Base-by-base conservation (phyloP, 2,888 invertebrate genomes). In the Priocnemis perturbator region DNA sequence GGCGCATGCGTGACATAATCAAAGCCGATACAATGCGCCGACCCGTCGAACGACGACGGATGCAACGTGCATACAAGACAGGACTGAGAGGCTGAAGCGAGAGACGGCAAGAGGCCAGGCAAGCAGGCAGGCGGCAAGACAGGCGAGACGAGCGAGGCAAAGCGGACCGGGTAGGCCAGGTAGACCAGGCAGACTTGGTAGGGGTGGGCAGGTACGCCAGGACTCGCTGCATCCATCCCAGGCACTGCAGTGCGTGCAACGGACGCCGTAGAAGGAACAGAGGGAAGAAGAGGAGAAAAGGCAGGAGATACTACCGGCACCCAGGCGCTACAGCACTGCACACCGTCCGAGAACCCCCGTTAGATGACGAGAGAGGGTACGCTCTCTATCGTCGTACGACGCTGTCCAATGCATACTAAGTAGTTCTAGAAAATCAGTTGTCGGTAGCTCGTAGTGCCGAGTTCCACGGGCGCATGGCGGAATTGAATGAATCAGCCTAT, bases 341-440 rank as follows among this genome's bases (percentile, higher is more conserved):
- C n/a, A n/a, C n/a, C n/a, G n/a, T 65, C 77, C 61, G 73, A 71
- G 60, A 81, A 74, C 67, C 79, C 61, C 78, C 75, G 72, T 77
- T 74, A 76, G 65, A 71, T 68, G 71, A 73, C 66, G 71, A 62
- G 72, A 64, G 61, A 63, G 64, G 48, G 65, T 21, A 45, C 21
- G 0, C 37, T 47, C 72, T 76, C 72, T 71, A 70, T 76, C 74
- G 71, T 73, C 71, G 56, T 44, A 45, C 44, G 58, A 67, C 68
- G 72, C 65, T 74, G 78, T 75, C 74, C 82, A 77, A 80, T 81
- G 82, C 80, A 83, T 83, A 81, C 70, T 71, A 81, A 84, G 77
- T 78, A 77, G 79, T 77, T 81, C 73, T 75, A 69, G 75, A 77
- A 80, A 81, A 82, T 79, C 83, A 75, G 75, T 79, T 67, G 74